Base-by-base conservation (phyloP, 1,140 invertebrate species). In the Hycleus phaleratus region DNA sequence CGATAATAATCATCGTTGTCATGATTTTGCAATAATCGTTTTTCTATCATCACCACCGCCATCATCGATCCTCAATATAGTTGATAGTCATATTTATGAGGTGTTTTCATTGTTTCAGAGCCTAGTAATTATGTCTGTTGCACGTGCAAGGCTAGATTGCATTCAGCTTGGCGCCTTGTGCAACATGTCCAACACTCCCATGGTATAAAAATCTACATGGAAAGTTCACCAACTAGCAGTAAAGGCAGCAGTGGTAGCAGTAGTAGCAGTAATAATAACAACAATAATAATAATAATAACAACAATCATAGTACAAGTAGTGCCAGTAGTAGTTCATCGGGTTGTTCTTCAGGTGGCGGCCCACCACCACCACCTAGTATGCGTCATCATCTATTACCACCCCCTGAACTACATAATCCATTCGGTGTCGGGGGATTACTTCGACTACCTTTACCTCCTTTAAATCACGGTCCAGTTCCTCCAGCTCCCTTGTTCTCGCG, bases 161-260 rank as follows among this genome's bases (percentile, higher is more conserved):
- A 86, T 63, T 95, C 94, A 24, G 93, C 95, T 0, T 98, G 95
- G 95, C 82, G 86, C 45, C 79, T 98, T 59, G 82, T 98, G 8
- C 93, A 97, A 73, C 95, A 98, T 72, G 93, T 91, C 11, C 95
- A 98, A 75, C 89, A 88, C 62, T 84, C 87, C 46, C 95, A 97
- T 73, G 94, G 94, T 12, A 86, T 96, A 57, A 91, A 94, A 72
- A 92, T 97, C 63, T 97, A 95, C 76, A 82, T 89, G 26, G 88
- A 92, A 59, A 75, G 78, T 39, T 77, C 80, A 54, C 78, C 82
- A 7, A 62, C 66, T 6, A 43, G 77, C 72, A 65, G 58, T 18
- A 73, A 47, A 73, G 77, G 12, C 73, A 78, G 47, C 70, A 32
- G 32, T 32, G 32, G 32, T 32, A 32, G 32, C 32, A 7, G 32